Conservation (phyloP, 1,140 invertebrate species). For the Bursaphelenchus mucronatus region DNA sequence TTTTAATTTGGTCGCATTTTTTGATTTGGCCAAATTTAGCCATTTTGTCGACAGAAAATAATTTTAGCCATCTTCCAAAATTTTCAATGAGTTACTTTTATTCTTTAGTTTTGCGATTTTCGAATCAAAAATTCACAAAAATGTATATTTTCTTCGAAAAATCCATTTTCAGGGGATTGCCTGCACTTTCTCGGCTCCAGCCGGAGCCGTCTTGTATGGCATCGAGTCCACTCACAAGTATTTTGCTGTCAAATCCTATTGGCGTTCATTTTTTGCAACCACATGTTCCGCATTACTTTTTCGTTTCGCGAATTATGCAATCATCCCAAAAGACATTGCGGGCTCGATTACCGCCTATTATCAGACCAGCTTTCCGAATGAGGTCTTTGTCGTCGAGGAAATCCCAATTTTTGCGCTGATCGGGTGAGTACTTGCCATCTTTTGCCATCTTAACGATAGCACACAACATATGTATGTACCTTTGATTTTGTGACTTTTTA, state of each 20-base stretch:
- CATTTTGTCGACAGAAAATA: no score
- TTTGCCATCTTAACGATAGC: conserved; percentile 31
- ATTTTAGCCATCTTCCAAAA: no score
- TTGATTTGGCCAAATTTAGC: no score
- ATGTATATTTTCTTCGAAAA: no score
- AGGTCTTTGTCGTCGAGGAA: conserved; percentile 87
- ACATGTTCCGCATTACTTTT: conserved; percentile 94
- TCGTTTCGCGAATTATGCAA: conserved; percentile 66
- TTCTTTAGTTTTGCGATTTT: no score
- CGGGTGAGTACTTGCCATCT: conserved; percentile 74
- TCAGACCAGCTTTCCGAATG: conserved; percentile 57
- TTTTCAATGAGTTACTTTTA: no score
- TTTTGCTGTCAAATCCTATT: conserved; percentile 96
- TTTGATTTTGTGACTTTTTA: conserved; percentile 61
- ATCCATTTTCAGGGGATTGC: no score
- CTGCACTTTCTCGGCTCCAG: no score
- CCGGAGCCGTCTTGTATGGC: conserved; percentile 77
- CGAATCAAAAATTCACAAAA: no score
- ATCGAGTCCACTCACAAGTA: conserved; percentile 98
- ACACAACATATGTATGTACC: no score
- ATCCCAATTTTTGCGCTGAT: conserved; percentile 86
- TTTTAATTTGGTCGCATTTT: no score
- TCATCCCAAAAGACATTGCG: conserved; percentile 53
- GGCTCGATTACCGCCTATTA: conserved; percentile 58
- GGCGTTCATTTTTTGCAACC: conserved; percentile 94